Evolutionary conservation across 1,140 invertebrate genomes (phyloP).

Genomic region (Drepana arcuata): DNA sequence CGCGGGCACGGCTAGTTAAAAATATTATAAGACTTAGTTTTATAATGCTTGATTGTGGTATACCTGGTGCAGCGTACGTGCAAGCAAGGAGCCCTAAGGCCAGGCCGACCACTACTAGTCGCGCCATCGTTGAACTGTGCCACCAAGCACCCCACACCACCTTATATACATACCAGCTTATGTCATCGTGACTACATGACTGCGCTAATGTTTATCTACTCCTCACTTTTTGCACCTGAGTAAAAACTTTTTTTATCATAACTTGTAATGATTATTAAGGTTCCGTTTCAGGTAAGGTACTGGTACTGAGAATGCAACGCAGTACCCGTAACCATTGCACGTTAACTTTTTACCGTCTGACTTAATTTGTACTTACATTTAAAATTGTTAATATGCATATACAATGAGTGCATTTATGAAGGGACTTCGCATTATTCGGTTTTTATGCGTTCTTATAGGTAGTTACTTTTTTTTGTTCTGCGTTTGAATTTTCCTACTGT

Average conservation of each 20-base stretch:
- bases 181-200: constrained; percentile 22
- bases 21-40: too few relatives aligned
- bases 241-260: constrained; percentile 13
- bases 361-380: too few relatives aligned
- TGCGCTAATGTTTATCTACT: constrained; percentile 28
- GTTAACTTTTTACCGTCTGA: too few relatives aligned
- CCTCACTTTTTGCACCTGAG: constrained; percentile 26
- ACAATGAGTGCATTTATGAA: too few relatives aligned
- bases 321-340: too few relatives aligned
- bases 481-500: too few relatives aligned
- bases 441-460: too few relatives aligned
- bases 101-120: constrained; percentile 22
- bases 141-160: neutral
- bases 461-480: too few relatives aligned
- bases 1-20: too few relatives aligned
- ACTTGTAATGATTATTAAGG: constrained; percentile 12
- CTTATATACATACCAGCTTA: constrained; percentile 38
- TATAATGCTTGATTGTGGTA: neutral
- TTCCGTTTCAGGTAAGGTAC: constrained; percentile 3
- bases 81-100: constrained; percentile 32
- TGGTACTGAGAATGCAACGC: too few relatives aligned
- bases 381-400: too few relatives aligned
- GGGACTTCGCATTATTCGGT: too few relatives aligned
- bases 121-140: constrained; percentile 30
- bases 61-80: constrained; percentile 38